These are phyloP conservation scores for Thalpophila matura DNA, from an alignment of 2,888 invertebrate species.

Conservation along the genomic window DNA sequence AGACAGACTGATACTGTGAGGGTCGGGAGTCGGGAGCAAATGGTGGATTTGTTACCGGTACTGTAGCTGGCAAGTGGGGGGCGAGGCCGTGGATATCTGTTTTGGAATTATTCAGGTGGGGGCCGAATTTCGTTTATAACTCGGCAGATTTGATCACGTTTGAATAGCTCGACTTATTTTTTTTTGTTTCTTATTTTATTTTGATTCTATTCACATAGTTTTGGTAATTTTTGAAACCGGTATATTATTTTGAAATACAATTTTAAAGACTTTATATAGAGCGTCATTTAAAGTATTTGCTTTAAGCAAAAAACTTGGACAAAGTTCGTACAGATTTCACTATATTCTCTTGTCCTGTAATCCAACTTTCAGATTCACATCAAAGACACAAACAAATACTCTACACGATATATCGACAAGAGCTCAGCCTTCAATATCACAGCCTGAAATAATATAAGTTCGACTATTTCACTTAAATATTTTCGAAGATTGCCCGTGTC, in stretches of 20 bases:
- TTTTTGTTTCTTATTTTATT: background rate
- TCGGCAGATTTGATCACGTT: conserved; percentile 8
- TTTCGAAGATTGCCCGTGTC: conserved; percentile 32
- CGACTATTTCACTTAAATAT: conserved; percentile 33
- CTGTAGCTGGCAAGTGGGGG: conserved; percentile 25
- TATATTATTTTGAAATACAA: background rate
- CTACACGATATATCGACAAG: background rate
- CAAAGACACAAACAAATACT: background rate
- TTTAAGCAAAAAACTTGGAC: no score
- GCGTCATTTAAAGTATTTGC: no score
- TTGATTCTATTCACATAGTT: background rate
- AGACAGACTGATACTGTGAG: conserved; percentile 58
- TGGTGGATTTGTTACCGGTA: conserved; percentile 50
- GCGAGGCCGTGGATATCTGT: background rate
- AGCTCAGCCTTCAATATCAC: background rate
- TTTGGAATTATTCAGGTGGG: conserved; percentile 23
- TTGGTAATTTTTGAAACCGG: background rate
- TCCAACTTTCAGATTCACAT: background rate
- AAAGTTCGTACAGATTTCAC: no score
- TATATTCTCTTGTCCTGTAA: background rate
- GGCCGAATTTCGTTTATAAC: conserved; percentile 10
- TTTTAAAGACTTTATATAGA: background rate
- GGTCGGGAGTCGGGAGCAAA: conserved; percentile 51
- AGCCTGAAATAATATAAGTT: background rate
- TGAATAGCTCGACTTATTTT: background rate